Conservation (phyloP, 2,113 vertebrate species). For the Syngnathus scovelli region DNA sequence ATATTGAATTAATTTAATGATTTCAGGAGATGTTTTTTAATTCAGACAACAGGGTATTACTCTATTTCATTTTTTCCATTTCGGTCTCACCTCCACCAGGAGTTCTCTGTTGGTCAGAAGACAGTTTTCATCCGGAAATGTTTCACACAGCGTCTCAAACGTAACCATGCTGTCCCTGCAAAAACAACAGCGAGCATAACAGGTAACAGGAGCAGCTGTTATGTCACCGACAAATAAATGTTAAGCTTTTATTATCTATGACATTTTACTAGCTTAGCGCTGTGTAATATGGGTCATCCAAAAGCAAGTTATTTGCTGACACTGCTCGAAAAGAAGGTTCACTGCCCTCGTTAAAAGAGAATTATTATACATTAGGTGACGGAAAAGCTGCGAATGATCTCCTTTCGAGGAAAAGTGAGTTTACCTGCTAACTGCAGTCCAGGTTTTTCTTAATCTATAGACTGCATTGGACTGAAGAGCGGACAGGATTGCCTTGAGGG, state of each 20-base stretch:
- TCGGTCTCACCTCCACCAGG: conserved; percentile 71
- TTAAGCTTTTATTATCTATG: neutral
- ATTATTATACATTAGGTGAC: conserved; percentile 2
- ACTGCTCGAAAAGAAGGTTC: conserved; percentile 18
- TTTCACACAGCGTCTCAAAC: conserved; percentile 79
- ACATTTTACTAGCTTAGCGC: conserved; percentile 7
- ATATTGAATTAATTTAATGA: neutral
- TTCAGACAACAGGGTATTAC: neutral
- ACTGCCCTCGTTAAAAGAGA: conserved; percentile 28
- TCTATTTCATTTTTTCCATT: neutral
- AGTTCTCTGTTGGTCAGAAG: conserved; percentile 77
- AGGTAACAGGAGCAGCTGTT: neutral
- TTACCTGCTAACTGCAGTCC: conserved; percentile 74
- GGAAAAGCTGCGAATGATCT: neutral
- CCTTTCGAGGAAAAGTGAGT: neutral
- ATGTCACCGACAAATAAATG: conserved; percentile 1
- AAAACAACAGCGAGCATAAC: neutral
- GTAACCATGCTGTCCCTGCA: conserved; percentile 70
- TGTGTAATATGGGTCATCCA: conserved; percentile 13
- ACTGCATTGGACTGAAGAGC: conserved; percentile 84
- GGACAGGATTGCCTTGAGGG: conserved; percentile 79
- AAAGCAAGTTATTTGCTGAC: conserved; percentile 21
- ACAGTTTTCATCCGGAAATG: conserved; percentile 84
- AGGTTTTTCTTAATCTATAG: conserved; percentile 82
- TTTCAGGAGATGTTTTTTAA: neutral